phyloP scores from a whole-genome alignment of 2,888 invertebrate genomes.

The Chymomyza caudatula region DNA sequence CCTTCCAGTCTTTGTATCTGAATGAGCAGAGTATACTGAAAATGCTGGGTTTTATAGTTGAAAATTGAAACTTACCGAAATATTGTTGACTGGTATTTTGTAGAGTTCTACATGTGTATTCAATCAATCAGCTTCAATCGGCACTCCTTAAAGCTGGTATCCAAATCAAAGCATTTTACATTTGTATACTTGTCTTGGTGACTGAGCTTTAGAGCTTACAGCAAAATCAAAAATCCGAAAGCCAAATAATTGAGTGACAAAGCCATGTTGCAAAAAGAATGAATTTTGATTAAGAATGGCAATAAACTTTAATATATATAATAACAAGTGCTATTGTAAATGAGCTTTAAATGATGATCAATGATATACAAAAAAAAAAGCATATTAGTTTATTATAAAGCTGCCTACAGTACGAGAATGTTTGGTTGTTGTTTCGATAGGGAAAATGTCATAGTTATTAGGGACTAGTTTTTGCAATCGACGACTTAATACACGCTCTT shows the following conservation, averaged over 20 bases:
- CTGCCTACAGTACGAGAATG: too few species aligned
- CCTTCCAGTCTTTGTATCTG: conserved; percentile 10
- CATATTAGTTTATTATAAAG: too few species aligned
- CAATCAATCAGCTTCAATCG: background rate
- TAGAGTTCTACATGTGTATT: background rate
- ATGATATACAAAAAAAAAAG: too few species aligned
- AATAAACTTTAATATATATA: too few species aligned
- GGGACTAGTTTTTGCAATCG: too few species aligned
- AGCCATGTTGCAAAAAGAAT: background rate
- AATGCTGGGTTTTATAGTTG: background rate
- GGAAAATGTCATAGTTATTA: too few species aligned
- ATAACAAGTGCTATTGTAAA: too few species aligned
- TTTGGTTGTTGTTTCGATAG: too few species aligned
- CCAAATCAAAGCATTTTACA: background rate
- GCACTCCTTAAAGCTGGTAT: background rate
- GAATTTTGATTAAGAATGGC: too few species aligned
- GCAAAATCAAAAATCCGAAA: background rate
- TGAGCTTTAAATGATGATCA: too few species aligned
- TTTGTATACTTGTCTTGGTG: background rate
- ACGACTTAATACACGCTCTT: too few species aligned
- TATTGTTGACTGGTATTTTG: background rate
- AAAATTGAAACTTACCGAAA: background rate
- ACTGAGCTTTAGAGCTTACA: background rate
- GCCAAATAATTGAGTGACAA: background rate
- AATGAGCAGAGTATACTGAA: background rate